Evolutionary conservation across 2,113 vertebrate species (phyloP).

Genomic region (Sprattus sprattus): DNA sequence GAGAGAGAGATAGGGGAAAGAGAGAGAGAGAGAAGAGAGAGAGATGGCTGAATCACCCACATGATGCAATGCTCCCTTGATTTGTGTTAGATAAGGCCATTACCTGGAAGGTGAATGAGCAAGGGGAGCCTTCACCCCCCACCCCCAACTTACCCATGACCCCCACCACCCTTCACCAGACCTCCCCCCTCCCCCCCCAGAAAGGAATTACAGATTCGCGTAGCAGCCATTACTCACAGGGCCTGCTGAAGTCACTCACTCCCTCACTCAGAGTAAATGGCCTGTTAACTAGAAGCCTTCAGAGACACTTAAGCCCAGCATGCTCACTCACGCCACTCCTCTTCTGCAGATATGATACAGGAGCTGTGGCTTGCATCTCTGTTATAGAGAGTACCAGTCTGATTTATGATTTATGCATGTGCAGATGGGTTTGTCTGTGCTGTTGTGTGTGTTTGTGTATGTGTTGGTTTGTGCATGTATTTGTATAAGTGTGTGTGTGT

Average conservation of each 20-base stretch:
- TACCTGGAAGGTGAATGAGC: conserved; percentile 10
- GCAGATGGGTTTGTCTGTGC: background rate
- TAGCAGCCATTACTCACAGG: background rate
- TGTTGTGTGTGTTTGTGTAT: background rate
- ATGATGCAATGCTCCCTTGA: conserved; percentile 28
- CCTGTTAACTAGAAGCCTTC: conserved; percentile 13
- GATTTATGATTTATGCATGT: background rate
- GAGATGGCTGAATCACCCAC: conserved; percentile 37
- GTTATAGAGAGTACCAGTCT: background rate
- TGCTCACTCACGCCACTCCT: background rate
- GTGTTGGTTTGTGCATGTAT: background rate
- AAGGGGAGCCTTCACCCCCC: background rate
- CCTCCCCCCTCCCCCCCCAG: background rate
- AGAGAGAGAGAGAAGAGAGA: background rate
- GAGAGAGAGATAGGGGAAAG: conserved; percentile 4
- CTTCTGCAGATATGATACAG: background rate
- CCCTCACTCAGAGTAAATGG: conserved; percentile 10
- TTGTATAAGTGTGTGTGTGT: background rate
- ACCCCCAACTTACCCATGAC: background rate
- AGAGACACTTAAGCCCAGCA: background rate
- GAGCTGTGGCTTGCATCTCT: background rate
- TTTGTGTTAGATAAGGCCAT: conserved; percentile 44
- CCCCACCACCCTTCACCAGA: background rate
- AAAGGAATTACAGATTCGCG: background rate
- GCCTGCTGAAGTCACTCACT: background rate